A percentile compares a stretch with the other conserved stretches of the same genome.
Evolutionary conservation across 2,113 vertebrate genomes (phyloP).

Genomic region (Alces alces): DNA sequence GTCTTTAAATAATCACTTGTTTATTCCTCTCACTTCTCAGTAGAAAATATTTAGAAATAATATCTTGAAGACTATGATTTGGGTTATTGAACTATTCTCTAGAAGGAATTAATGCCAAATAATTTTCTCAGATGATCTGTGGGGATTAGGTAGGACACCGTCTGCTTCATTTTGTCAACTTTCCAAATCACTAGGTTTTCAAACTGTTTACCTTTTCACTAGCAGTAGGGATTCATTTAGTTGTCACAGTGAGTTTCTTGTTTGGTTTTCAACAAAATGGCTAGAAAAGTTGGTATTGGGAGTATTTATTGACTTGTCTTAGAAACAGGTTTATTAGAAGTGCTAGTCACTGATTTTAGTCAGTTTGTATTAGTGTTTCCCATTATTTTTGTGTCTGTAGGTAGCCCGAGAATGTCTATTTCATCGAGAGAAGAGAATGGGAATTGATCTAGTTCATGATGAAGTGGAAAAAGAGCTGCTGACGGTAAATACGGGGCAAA

Average conservation of each 20-base stretch:
- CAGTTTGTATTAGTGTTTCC: neutral
- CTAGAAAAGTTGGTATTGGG: neutral
- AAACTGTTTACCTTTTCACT: neutral
- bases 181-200: neutral
- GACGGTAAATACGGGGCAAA: slow-evolving; percentile 77
- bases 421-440: slow-evolving; percentile 94
- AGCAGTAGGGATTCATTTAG: neutral
- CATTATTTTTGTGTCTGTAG: slow-evolving; percentile 71
- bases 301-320: neutral
- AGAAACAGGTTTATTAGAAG: neutral
- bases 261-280: neutral
- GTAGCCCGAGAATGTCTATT: slow-evolving; percentile 93
- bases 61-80: neutral
- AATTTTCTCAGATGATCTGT: neutral
- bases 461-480: slow-evolving; percentile 90
- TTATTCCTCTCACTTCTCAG: neutral
- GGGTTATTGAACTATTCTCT: neutral
- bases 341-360: neutral
- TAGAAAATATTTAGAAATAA: slow-evolving; percentile 21
- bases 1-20: neutral
- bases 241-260: neutral
- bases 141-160: neutral
- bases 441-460: slow-evolving; percentile 92
- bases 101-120: neutral
- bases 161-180: neutral